Percentiles rank a stretch among this genome's conserved stretches.
Conservation (phyloP, 2,888 invertebrate genomes). For the Ypsolopha scabrella region DNA sequence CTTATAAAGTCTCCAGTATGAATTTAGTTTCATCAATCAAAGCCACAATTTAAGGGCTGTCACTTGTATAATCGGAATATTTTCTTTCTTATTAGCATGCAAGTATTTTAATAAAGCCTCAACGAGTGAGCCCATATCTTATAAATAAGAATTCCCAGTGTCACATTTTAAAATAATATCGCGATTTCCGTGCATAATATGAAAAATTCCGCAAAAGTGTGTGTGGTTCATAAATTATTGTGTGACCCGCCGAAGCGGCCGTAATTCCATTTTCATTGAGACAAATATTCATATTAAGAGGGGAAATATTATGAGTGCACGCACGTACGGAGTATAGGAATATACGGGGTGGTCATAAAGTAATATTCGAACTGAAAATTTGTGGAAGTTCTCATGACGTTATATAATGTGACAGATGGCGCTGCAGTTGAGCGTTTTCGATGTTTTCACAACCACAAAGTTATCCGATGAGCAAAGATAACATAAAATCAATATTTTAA, state of each 20-base stretch:
- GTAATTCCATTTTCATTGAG: conserved; percentile 66
- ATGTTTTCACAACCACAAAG: neutral
- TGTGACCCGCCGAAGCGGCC: conserved; percentile 37
- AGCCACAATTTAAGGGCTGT: too few relatives aligned
- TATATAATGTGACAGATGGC: too few relatives aligned
- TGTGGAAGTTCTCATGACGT: too few relatives aligned
- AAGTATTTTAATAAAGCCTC: too few relatives aligned
- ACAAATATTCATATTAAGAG: conserved; percentile 60
- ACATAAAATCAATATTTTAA: too few relatives aligned
- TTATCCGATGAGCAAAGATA: neutral
- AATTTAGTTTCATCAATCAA: neutral
- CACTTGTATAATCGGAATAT: neutral
- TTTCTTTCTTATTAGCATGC: neutral
- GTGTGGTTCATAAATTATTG: conserved; percentile 42
- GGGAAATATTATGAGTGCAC: conserved; percentile 10
- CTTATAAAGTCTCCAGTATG: neutral
- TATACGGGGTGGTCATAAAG: too few relatives aligned
- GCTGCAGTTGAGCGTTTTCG: neutral
- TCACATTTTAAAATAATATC: conserved; percentile 33
- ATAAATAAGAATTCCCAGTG: neutral
- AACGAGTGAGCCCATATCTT: neutral
- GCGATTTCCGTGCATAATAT: conserved; percentile 35
- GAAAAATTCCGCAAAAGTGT: conserved; percentile 45
- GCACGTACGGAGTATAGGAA: neutral
- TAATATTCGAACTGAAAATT: neutral